A percentile compares a stretch with the other conserved stretches of the same genome.
phyloP scores from a whole-genome alignment of 1,140 invertebrate genomes.

The Meloidogyne floridensis region DNA sequence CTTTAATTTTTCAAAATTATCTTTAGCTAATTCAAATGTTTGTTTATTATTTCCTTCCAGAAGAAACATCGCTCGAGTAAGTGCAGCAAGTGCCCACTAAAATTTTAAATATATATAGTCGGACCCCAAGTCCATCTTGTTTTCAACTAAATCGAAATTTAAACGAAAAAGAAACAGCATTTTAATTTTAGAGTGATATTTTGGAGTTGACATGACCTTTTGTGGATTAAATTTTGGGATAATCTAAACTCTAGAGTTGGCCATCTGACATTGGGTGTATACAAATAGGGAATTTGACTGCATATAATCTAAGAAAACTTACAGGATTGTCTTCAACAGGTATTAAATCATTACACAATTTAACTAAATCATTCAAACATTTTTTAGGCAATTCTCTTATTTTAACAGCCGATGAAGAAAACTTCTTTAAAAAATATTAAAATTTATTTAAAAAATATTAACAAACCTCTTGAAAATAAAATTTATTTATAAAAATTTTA shows the following conservation, averaged over 20 bases:
- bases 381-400: slow-evolving; percentile 16
- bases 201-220: too few relatives aligned
- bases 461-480: slow-evolving; percentile 36
- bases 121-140: too few relatives aligned
- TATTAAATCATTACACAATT: slow-evolving; percentile 50
- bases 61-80: slow-evolving; percentile 18
- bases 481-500: slow-evolving; percentile 25
- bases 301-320: neutral
- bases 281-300: too few relatives aligned
- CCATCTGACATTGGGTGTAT: too few relatives aligned
- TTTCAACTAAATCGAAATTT: too few relatives aligned
- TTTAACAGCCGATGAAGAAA: slow-evolving; percentile 10
- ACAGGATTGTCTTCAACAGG: slow-evolving; percentile 52
- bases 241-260: too few relatives aligned
- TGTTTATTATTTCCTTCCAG: slow-evolving; percentile 34
- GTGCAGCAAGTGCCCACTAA: slow-evolving; percentile 43
- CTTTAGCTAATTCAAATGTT: slow-evolving; percentile 34
- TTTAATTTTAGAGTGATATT: too few relatives aligned
- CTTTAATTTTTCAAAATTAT: slow-evolving; percentile 35
- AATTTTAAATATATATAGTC: slow-evolving; percentile 17
- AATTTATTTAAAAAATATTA: slow-evolving; percentile 3
- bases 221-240: too few relatives aligned
- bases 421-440: slow-evolving; percentile 21
- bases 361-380: slow-evolving; percentile 35
- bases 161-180: too few relatives aligned